phyloP scores from a whole-genome alignment of 2,113 vertebrate genomes.

The Tiliqua scincoides region DNA sequence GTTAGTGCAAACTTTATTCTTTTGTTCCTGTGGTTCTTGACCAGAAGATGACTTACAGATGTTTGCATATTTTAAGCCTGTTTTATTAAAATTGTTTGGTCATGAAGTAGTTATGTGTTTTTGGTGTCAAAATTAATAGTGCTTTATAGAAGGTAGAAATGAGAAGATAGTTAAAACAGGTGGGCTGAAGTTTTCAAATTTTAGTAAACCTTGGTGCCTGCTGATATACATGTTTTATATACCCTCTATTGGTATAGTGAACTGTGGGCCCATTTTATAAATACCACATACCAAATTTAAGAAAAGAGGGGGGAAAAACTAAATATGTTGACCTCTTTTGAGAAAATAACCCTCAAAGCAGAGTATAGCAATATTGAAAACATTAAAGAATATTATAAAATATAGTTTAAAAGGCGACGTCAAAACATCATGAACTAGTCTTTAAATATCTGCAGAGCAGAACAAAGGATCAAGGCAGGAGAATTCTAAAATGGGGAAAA shows the following conservation, averaged over 20 bases:
- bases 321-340: too few relatives aligned
- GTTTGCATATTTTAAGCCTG: not conserved
- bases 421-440: too few relatives aligned
- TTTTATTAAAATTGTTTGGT: not conserved
- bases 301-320: too few relatives aligned
- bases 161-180: not conserved
- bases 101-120: too few relatives aligned
- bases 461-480: too few relatives aligned
- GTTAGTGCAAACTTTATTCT: not conserved
- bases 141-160: not conserved
- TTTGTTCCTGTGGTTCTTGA: not conserved
- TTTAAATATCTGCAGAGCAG: too few relatives aligned
- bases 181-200: not conserved
- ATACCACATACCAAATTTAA: not conserved
- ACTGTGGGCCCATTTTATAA: not conserved
- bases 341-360: too few relatives aligned
- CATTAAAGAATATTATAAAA: too few relatives aligned
- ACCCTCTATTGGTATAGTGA: not conserved
- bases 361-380: too few relatives aligned
- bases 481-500: too few relatives aligned
- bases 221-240: too few relatives aligned
- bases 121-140: not conserved
- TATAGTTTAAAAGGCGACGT: too few relatives aligned
- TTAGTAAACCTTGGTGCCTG: not conserved
- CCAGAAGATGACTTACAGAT: not conserved